Evolutionary conservation across 2,888 invertebrate species (phyloP).

Genomic region (Merodon equestris): DNA sequence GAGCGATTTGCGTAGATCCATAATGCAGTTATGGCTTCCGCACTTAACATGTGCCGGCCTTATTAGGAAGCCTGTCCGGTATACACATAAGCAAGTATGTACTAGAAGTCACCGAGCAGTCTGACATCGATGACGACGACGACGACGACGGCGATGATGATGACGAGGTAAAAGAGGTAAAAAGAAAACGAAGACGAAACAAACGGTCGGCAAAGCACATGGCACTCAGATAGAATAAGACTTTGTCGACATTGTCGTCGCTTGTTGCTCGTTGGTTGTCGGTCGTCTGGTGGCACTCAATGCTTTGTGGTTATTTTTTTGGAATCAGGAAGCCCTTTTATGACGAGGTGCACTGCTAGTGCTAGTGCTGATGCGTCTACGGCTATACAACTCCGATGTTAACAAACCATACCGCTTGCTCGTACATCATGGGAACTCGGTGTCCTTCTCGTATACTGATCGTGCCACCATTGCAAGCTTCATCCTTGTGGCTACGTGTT

Average conservation of each 20-base stretch:
- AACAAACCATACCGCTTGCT: constrained; percentile 47
- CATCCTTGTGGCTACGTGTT: constrained; percentile 41
- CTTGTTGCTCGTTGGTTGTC: constrained; percentile 26
- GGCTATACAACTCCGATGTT: constrained; percentile 39
- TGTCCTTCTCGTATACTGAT: constrained; percentile 11
- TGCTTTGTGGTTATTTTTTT: constrained; percentile 38
- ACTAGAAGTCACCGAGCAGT: constrained; percentile 38
- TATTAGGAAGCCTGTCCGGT: constrained; percentile 78
- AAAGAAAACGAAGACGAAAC: constrained; percentile 13
- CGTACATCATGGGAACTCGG: constrained; percentile 56
- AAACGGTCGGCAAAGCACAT: constrained; percentile 24
- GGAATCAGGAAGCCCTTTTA: constrained; percentile 68
- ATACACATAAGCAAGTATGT: constrained; percentile 8
- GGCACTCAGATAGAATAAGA: constrained; percentile 26
- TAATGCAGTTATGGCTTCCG: constrained; percentile 77
- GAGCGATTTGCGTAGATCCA: constrained; percentile 75
- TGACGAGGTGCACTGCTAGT: constrained; percentile 54
- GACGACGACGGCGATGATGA: constrained; percentile 10
- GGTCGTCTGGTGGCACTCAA: constrained; percentile 9
- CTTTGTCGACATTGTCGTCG: constrained; percentile 19
- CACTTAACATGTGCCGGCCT: constrained; percentile 79
- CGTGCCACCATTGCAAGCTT: constrained; percentile 26
- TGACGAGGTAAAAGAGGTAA: constrained; percentile 22
- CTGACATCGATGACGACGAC: constrained; percentile 54
- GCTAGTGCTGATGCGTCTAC: no score